Evolutionary conservation across 2,888 invertebrate species (phyloP).

Genomic region (Hipparchia sbordonii): DNA sequence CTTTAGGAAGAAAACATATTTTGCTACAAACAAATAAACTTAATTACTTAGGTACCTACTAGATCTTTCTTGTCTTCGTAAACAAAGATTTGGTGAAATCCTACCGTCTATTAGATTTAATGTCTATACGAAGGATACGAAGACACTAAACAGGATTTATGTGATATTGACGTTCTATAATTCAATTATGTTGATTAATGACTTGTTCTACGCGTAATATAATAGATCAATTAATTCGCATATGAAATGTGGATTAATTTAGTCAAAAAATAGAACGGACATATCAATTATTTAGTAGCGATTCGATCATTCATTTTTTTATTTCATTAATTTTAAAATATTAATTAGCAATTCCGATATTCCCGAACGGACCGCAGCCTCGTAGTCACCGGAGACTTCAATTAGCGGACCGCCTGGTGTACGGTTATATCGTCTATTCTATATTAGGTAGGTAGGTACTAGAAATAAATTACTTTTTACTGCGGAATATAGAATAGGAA

Average conservation of each 20-base stretch:
- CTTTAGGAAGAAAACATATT: conserved; percentile 11
- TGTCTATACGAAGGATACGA: not conserved
- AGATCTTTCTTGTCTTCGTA: conserved; percentile 2
- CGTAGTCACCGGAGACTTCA: conserved; percentile 29
- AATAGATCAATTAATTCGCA: no score
- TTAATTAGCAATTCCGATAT: conserved; percentile 3
- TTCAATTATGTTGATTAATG: not conserved
- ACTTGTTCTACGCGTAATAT: not conserved
- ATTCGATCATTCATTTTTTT: no score
- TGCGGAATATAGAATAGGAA: not conserved
- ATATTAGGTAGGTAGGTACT: not conserved
- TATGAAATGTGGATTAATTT: no score
- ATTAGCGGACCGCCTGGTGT: conserved; percentile 29
- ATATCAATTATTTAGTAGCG: no score
- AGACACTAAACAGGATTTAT: not conserved
- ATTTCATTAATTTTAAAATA: no score
- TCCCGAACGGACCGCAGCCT: conserved; percentile 1
- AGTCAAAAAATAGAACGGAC: no score
- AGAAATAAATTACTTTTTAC: conserved; percentile 21
- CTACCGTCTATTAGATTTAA: not conserved
- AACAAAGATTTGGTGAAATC: not conserved
- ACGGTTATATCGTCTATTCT: conserved; percentile 6
- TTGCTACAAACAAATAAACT: conserved; percentile 12
- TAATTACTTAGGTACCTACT: not conserved
- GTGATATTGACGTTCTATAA: not conserved